Percentiles rank a stretch among this genome's conserved stretches.
Conservation (phyloP, 2,797 vertebrate species). For the Sarcoramphus papa region DNA sequence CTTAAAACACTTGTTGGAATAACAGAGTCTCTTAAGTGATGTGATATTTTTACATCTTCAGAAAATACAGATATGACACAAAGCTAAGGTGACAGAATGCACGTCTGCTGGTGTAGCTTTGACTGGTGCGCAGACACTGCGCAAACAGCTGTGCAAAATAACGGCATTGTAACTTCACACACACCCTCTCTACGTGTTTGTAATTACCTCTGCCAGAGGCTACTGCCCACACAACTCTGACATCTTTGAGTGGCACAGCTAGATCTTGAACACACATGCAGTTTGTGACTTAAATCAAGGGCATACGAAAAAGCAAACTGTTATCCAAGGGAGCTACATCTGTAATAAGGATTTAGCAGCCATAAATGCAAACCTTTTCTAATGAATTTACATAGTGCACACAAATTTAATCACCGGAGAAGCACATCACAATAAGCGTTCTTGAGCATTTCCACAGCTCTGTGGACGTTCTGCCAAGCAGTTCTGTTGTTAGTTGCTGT, state of each 20-base stretch:
- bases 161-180: background rate
- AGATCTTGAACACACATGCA: background rate
- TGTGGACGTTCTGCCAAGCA: background rate
- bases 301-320: background rate
- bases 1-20: background rate
- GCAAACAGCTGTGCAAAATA: background rate
- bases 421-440: background rate
- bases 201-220: background rate
- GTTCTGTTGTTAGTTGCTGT: background rate
- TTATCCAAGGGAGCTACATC: background rate
- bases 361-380: background rate
- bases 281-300: background rate
- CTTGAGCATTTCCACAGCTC: background rate
- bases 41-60: background rate
- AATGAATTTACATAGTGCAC: background rate
- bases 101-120: background rate
- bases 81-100: background rate
- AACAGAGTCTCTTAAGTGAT: background rate
- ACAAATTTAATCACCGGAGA: background rate
- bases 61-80: background rate
- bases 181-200: background rate
- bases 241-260: background rate
- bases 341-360: background rate
- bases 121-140: background rate
- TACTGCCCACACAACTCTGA: background rate